Evolutionary conservation across 2,797 vertebrate species (phyloP).

Genomic region (Arremon brunneinucha): DNA sequence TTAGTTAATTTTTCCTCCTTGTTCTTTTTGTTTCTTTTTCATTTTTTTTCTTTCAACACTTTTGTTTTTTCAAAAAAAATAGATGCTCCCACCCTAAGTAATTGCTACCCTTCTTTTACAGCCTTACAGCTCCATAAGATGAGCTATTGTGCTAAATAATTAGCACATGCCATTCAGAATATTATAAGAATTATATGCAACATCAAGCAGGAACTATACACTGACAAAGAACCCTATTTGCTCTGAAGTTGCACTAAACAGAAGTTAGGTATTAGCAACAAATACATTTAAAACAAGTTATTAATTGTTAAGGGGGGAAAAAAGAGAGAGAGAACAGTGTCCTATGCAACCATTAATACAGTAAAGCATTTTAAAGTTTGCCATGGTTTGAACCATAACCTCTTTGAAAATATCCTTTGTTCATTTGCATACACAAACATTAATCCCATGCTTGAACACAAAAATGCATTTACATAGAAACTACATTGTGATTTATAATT

Average conservation of each 20-base stretch:
- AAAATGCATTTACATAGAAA: constrained; percentile 61
- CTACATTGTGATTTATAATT: constrained; percentile 54
- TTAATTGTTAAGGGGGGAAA: constrained; percentile 35
- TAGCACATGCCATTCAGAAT: constrained; percentile 84
- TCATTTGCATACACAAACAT: constrained; percentile 62
- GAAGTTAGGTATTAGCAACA: constrained; percentile 76
- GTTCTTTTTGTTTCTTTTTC: background rate
- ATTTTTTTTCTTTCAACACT: constrained; percentile 56
- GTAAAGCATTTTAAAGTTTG: constrained; percentile 60
- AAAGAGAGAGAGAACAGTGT: background rate
- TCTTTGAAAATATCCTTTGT: constrained; percentile 53
- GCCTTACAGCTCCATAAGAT: constrained; percentile 76
- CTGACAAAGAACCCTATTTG: constrained; percentile 69
- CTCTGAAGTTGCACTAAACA: constrained; percentile 66
- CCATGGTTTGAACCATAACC: constrained; percentile 66
- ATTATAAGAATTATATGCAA: constrained; percentile 80
- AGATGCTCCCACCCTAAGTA: constrained; percentile 75
- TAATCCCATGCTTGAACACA: constrained; percentile 49
- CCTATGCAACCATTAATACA: constrained; percentile 54
- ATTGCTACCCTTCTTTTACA: constrained; percentile 78
- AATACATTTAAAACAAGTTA: constrained; percentile 71
- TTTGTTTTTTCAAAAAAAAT: constrained; percentile 69
- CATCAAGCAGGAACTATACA: constrained; percentile 79
- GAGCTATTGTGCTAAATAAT: constrained; percentile 84
- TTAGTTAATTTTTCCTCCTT: constrained; percentile 15